Evolutionary conservation across 2,888 invertebrate species (phyloP).

Genomic region (Diloba caeruleocephala): DNA sequence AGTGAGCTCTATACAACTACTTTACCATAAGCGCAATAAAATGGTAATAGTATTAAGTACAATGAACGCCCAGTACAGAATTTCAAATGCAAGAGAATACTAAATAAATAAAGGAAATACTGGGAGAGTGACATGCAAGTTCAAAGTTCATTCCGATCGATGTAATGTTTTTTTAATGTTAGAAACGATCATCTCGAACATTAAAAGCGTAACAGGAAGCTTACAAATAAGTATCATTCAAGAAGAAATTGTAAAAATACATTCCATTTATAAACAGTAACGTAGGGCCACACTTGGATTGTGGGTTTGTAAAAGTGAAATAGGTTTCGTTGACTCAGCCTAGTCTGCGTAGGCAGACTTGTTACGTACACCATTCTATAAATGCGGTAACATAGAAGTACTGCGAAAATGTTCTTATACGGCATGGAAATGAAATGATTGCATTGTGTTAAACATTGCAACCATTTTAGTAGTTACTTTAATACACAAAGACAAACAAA

Average conservation of each 20-base stretch:
- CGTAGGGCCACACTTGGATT: constrained; percentile 54
- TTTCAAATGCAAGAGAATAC: constrained; percentile 8
- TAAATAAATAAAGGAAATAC: constrained; percentile 6
- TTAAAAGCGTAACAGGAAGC: background rate
- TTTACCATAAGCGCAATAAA: constrained; percentile 22
- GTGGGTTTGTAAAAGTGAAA: constrained; percentile 55
- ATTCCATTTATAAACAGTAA: constrained; percentile 46
- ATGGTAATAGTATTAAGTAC: constrained; percentile 18
- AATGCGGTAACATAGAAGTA: constrained; percentile 48
- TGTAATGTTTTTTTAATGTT: background rate
- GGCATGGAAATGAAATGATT: constrained; percentile 61
- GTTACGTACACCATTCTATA: constrained; percentile 52
- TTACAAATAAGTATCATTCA: background rate
- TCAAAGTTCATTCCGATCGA: background rate
- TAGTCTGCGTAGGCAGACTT: constrained; percentile 63
- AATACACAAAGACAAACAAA: too few relatives aligned
- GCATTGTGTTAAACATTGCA: constrained; percentile 50
- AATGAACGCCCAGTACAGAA: constrained; percentile 17
- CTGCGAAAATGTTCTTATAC: constrained; percentile 56
- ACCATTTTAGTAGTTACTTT: too few relatives aligned
- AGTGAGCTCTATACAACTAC: constrained; percentile 27
- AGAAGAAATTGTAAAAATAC: constrained; percentile 3
- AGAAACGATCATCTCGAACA: background rate
- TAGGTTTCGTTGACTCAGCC: constrained; percentile 68
- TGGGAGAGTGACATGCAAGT: too few relatives aligned